phyloP scores from a whole-genome alignment of 1,140 invertebrate genomes.

The Holotrichia oblita region DNA sequence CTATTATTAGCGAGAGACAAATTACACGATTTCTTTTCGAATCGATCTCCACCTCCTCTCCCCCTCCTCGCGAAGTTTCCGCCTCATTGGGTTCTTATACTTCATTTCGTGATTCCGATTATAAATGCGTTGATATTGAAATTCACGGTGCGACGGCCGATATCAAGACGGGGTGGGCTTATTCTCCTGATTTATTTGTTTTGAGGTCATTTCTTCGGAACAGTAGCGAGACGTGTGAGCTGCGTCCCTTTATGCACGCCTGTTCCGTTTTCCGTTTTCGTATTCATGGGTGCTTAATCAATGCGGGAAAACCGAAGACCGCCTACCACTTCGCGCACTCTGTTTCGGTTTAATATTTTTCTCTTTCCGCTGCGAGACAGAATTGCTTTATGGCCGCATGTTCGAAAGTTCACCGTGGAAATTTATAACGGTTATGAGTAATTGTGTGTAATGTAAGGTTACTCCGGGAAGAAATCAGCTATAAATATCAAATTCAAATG shows the following conservation, averaged over 20 bases:
- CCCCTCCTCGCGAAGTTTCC: not conserved
- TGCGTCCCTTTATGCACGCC: not conserved
- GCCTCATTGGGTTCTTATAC: slow-evolving; percentile 20
- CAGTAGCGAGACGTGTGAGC: not conserved
- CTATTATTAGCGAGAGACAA: slow-evolving; percentile 33
- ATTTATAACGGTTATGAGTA: no score
- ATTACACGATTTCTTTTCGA: slow-evolving; percentile 27
- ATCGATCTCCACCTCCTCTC: no score
- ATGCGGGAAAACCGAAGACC: not conserved
- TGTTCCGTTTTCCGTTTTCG: not conserved
- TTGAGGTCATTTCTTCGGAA: slow-evolving; percentile 11
- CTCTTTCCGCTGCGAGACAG: no score
- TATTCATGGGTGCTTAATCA: slow-evolving; percentile 21
- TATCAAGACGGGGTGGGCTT: slow-evolving; percentile 24
- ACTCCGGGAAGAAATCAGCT: no score
- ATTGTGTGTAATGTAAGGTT: no score
- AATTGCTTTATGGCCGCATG: no score
- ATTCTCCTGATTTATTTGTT: slow-evolving; percentile 31
- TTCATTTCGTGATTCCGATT: slow-evolving; percentile 33
- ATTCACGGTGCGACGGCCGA: slow-evolving; percentile 32
- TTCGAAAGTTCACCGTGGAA: no score
- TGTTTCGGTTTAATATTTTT: not conserved
- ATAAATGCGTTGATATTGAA: slow-evolving; percentile 37
- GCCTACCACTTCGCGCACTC: not conserved
- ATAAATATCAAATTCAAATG: no score